Conservation (phyloP, 2,888 invertebrate species). For the Agrotis exclamationis region DNA sequence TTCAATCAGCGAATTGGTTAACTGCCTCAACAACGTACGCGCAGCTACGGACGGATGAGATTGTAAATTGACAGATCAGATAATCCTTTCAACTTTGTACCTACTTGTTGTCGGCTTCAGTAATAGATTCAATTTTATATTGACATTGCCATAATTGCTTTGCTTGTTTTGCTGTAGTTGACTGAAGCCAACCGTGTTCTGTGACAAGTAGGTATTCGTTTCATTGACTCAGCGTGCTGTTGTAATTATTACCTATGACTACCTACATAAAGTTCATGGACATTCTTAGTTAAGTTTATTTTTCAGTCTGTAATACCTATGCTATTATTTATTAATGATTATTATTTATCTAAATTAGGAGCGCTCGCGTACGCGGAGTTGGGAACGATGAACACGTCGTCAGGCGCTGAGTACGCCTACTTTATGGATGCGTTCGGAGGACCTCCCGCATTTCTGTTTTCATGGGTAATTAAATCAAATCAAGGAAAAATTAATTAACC, state of each 20-base stretch:
- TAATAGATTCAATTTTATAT: slow-evolving; percentile 31
- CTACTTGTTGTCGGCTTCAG: slow-evolving; percentile 15
- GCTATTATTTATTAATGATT: background rate
- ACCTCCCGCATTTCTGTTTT: slow-evolving; percentile 97
- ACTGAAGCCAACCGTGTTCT: slow-evolving; percentile 23
- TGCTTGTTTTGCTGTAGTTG: slow-evolving; percentile 23
- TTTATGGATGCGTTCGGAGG: slow-evolving; percentile 99
- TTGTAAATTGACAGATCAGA: slow-evolving; percentile 38
- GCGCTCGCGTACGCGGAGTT: slow-evolving; percentile 98
- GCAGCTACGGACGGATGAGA: slow-evolving; percentile 5
- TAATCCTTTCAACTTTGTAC: slow-evolving; percentile 25
- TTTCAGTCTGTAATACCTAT: background rate
- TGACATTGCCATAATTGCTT: slow-evolving; percentile 35
- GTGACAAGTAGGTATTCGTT: slow-evolving; percentile 11
- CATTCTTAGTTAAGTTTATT: background rate
- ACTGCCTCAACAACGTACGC: slow-evolving; percentile 29
- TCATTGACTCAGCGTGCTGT: slow-evolving; percentile 19
- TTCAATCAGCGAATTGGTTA: slow-evolving; percentile 53
- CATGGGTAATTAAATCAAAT: slow-evolving; percentile 92
- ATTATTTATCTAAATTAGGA: slow-evolving; percentile 89
- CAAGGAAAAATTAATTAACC: background rate
- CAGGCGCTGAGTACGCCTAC: slow-evolving; percentile 98
- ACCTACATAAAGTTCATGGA: slow-evolving; percentile 10
- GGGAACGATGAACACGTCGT: slow-evolving; percentile 98
- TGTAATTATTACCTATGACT: background rate